Evolutionary conservation across 2,888 invertebrate species (phyloP).

Genomic region (Chrysolina haemoptera): DNA sequence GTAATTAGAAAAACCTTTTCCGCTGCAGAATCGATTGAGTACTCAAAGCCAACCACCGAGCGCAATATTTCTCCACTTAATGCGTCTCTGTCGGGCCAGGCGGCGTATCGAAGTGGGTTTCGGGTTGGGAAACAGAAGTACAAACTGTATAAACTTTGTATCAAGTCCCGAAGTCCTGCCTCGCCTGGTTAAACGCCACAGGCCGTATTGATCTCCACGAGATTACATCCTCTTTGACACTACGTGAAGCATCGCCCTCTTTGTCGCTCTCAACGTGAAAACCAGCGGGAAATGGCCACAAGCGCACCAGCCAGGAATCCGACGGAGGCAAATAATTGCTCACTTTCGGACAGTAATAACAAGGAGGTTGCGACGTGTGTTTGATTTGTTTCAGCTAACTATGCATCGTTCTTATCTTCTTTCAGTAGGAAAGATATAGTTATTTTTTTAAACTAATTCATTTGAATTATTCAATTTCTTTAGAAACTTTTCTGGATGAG

Average conservation of each 20-base stretch:
- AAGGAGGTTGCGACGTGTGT: neutral
- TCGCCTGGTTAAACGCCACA: conserved; percentile 67
- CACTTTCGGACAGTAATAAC: conserved; percentile 24
- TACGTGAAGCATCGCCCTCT: conserved; percentile 61
- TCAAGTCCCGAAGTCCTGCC: conserved; percentile 66
- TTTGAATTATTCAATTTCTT: too few species aligned
- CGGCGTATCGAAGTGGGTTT: conserved; percentile 32
- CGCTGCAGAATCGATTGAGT: neutral
- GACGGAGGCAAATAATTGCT: conserved; percentile 37
- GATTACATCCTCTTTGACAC: conserved; percentile 66
- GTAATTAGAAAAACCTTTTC: too few species aligned
- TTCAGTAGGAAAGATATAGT: too few species aligned
- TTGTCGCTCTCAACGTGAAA: conserved; percentile 50
- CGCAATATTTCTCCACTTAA: conserved; percentile 1
- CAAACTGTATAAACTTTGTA: conserved; percentile 61
- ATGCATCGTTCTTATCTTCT: too few species aligned
- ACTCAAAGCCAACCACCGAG: neutral
- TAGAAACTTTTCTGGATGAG: too few species aligned
- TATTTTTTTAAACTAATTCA: too few species aligned
- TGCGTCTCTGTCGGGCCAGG: conserved; percentile 4
- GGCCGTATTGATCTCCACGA: conserved; percentile 69
- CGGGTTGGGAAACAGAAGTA: conserved; percentile 41
- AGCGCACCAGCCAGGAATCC: conserved; percentile 38
- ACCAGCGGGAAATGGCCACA: conserved; percentile 33
- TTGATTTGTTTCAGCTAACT: neutral